Base-by-base conservation (phyloP, 2,113 vertebrate genomes). In the Takifugu bimaculatus region DNA sequence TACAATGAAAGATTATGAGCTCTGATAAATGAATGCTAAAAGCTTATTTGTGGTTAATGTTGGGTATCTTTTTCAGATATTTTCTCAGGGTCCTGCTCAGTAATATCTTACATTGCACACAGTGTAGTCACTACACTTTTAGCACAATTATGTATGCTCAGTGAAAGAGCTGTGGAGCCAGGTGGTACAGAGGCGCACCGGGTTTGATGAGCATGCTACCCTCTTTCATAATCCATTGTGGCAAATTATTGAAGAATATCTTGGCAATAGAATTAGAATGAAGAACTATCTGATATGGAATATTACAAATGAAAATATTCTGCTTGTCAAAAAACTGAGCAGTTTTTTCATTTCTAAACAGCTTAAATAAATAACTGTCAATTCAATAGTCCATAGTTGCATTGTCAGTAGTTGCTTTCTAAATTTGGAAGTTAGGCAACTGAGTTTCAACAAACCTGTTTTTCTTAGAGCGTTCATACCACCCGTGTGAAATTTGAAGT, bases 31-130 rank as follows among this genome's bases (percentile, higher is more conserved):
- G 70, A 55, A 28, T 45, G 55, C 29, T 63, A 57, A 77, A 54
- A 50, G 54, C 26, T 26, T 1, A 9, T 62, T 43, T 67, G 53
- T 42, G 0, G 54, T 53, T 65, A 60, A 63, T 50, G 50, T 61
- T 48, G 26, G 48, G 26, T 54, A 70, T 57, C 52, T 67, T 54
- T 4, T 45, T 56, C 43, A 70, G 35, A 62, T 70, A 57, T 79
- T 80, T 87, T 85, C 73, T 75, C 80, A 83, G 48, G 66, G 64
- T 70, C 47, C 70, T 74, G 71, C 73, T 69, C 68, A 82, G 61
- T 9, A 3, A 26, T 0, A 11, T 50, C 63, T 53, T 39, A 6
- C 26, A 50, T 50, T 13, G 53, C 49, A 67, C 29, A 70, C 57
- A 27, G 4, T 13, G 47, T 27, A 26, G 56, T 52, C 15, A n/a